Conservation (phyloP, 2,797 vertebrate species). For the Lateolabrax maculatus region DNA sequence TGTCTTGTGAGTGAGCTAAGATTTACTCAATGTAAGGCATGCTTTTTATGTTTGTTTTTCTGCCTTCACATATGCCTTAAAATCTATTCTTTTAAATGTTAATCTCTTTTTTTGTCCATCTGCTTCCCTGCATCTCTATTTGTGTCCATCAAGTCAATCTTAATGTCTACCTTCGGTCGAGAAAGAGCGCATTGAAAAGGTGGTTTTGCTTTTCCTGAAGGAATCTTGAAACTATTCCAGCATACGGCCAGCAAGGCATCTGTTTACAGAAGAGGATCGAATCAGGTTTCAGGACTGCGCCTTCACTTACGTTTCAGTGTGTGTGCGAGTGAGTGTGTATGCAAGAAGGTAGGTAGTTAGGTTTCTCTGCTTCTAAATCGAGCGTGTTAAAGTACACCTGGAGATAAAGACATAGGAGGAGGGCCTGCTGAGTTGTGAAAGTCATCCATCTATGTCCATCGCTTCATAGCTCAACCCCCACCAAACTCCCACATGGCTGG, state of each 20-base stretch:
- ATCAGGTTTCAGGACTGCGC: slow-evolving; percentile 57
- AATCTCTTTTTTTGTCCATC: neutral
- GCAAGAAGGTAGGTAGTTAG: slow-evolving; percentile 39
- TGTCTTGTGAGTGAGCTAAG: slow-evolving; percentile 8
- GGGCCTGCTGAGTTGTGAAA: slow-evolving; percentile 70
- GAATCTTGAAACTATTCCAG: slow-evolving; percentile 61
- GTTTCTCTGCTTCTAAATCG: slow-evolving; percentile 71
- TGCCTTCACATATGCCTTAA: slow-evolving; percentile 1
- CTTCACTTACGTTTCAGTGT: slow-evolving; percentile 30
- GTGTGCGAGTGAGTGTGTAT: slow-evolving; percentile 7
- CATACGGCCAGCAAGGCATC: slow-evolving; percentile 22
- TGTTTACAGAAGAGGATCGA: slow-evolving; percentile 53
- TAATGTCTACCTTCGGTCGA: slow-evolving; percentile 25
- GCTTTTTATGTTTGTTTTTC: slow-evolving; percentile 44
- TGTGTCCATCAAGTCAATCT: slow-evolving; percentile 15
- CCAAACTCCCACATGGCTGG: slow-evolving; percentile 27
- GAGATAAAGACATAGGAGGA: slow-evolving; percentile 65
- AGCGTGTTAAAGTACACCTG: slow-evolving; percentile 74
- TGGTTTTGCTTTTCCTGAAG: slow-evolving; percentile 36
- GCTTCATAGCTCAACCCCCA: slow-evolving; percentile 22
- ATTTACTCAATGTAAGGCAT: slow-evolving; percentile 25
- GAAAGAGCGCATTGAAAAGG: too few relatives aligned
- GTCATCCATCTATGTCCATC: slow-evolving; percentile 69
- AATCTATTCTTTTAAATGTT: slow-evolving; percentile 14
- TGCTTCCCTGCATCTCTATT: slow-evolving; percentile 42